Evolutionary conservation across 2,888 invertebrate species (phyloP).

Genomic region (Conomelus anceps): DNA sequence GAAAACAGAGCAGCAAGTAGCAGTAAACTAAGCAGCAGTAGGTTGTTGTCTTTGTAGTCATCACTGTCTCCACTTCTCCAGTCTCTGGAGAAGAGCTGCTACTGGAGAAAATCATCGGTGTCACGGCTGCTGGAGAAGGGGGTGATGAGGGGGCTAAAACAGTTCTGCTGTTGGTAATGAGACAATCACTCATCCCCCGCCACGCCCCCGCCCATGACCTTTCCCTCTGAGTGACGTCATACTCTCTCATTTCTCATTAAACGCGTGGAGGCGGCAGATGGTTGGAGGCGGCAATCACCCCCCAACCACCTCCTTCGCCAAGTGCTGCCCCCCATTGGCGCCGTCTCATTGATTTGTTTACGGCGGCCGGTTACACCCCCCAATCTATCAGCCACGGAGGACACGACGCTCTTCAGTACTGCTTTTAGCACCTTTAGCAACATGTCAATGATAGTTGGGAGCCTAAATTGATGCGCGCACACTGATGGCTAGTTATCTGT

Average conservation of each 20-base stretch:
- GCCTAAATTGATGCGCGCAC: not conserved
- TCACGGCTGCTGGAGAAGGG: not conserved
- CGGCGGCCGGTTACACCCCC: no score
- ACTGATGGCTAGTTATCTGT: not conserved
- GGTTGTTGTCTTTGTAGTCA: not conserved
- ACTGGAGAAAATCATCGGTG: not conserved
- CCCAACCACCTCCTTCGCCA: not conserved
- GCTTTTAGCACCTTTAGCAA: not conserved
- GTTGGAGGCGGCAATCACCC: not conserved
- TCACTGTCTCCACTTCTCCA: not conserved
- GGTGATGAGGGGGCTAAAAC: not conserved
- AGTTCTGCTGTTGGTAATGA: not conserved
- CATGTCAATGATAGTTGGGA: not conserved
- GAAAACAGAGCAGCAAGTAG: not conserved
- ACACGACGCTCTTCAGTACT: not conserved
- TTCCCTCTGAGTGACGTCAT: not conserved
- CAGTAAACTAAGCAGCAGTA: not conserved
- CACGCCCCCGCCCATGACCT: not conserved
- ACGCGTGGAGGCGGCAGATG: not conserved
- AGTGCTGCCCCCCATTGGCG: not conserved
- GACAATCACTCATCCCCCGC: not conserved
- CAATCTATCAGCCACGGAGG: not conserved
- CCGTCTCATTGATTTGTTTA: not conserved
- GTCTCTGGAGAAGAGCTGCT: not conserved
- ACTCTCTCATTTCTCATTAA: not conserved